These are phyloP conservation scores for Triops longicaudatus DNA, from an alignment of 1,140 invertebrate genomes.

Conservation along the genomic window DNA sequence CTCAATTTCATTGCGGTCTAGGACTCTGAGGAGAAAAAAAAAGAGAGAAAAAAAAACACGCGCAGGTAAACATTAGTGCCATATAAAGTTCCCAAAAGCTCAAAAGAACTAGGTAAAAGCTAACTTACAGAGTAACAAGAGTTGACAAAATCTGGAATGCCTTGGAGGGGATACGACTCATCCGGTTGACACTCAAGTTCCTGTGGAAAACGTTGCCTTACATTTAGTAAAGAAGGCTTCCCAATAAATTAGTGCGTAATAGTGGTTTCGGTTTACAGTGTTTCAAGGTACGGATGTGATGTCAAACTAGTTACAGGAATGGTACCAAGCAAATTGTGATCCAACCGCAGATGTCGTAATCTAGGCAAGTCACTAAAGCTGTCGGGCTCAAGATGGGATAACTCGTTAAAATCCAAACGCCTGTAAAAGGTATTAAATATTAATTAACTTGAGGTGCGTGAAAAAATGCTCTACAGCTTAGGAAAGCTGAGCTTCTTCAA, in stretches of 20 bases:
- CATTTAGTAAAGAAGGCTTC: conserved; percentile 1
- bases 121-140: conserved; percentile 23
- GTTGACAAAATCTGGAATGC: conserved; percentile 22
- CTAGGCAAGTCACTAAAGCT: conserved; percentile 47
- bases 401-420: conserved; percentile 58
- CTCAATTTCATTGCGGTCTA: conserved; percentile 57
- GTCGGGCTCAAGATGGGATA: conserved; percentile 47
- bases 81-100: conserved; percentile 32
- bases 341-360: conserved; percentile 54
- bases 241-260: background rate
- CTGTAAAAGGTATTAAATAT: conserved; percentile 39
- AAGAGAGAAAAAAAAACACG: too few species aligned
- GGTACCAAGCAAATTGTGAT: conserved; percentile 52
- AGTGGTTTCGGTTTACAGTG: conserved; percentile 30
- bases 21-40: conserved; percentile 48
- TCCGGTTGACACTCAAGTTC: conserved; percentile 32
- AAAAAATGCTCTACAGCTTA: too few species aligned
- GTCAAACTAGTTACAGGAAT: conserved; percentile 53
- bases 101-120: background rate
- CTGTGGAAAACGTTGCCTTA: conserved; percentile 24
- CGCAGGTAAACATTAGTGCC: conserved; percentile 17
- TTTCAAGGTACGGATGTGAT: conserved; percentile 43
- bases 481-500: too few species aligned
- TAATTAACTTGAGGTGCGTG: too few species aligned
- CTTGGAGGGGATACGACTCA: conserved; percentile 27